Evolutionary conservation across 1,140 invertebrate genomes (phyloP).

Genomic region (Macrosteles quadrilineatus): DNA sequence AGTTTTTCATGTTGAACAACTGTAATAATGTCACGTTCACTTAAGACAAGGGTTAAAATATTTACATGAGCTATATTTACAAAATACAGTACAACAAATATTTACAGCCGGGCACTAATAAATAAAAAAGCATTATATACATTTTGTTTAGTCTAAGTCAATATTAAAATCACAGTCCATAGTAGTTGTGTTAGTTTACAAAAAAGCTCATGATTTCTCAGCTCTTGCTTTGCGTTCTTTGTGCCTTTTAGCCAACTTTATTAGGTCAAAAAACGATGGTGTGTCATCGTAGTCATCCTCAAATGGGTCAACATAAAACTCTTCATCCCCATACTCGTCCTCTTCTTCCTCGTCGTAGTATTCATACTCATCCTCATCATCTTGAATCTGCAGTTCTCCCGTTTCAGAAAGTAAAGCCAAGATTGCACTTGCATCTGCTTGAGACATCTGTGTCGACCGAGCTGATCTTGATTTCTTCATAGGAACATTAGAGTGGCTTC

Average conservation of each 20-base stretch:
- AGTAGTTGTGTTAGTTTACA: background rate
- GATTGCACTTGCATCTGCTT: conserved; percentile 7
- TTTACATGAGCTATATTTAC: background rate
- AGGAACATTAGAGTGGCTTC: background rate
- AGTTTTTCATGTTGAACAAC: no score
- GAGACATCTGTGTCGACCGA: background rate
- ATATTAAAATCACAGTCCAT: background rate
- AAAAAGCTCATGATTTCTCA: background rate
- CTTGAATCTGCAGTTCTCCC: background rate
- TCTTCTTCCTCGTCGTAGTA: conserved; percentile 9
- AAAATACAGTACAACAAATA: background rate
- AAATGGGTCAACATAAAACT: background rate
- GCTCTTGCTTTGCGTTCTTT: background rate
- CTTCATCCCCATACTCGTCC: background rate
- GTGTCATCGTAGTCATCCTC: background rate
- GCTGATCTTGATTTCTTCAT: background rate
- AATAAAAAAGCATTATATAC: background rate
- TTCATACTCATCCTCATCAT: background rate
- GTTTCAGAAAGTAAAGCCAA: background rate
- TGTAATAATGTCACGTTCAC: no score
- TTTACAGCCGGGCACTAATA: background rate
- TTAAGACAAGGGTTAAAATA: no score
- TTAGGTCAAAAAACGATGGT: conserved; percentile 1
- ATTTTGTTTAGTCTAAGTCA: no score
- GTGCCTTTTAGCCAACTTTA: background rate